Evolutionary conservation across 1,140 invertebrate genomes (phyloP).

Genomic region (Planococcus citri): DNA sequence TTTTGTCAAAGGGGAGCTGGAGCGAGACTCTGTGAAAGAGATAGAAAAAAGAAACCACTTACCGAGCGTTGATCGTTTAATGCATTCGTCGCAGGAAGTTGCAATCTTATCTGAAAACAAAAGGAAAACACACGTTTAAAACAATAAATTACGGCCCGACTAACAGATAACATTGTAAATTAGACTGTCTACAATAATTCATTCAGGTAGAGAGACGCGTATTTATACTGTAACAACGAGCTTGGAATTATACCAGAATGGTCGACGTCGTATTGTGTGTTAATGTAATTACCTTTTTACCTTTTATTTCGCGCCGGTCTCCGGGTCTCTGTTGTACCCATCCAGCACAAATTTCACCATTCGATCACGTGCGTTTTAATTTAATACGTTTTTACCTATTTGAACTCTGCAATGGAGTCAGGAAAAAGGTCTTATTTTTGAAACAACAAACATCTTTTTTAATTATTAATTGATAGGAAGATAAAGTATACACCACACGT

Average conservation of each 20-base stretch:
- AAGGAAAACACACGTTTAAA: constrained; percentile 15
- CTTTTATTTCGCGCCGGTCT: neutral
- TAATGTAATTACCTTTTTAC: constrained; percentile 16
- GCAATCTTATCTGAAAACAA: neutral
- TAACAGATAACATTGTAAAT: constrained; percentile 20
- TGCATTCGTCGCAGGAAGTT: constrained; percentile 19
- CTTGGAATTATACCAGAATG: constrained; percentile 19
- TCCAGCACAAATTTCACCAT: neutral
- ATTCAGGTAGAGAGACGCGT: constrained; percentile 5
- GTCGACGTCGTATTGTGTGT: constrained; percentile 14
- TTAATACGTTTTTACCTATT: too few species aligned
- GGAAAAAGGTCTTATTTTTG: neutral
- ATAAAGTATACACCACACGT: too few species aligned
- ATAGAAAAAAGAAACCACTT: neutral
- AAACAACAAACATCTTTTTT: neutral
- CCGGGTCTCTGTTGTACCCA: too few species aligned
- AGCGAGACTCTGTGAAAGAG: neutral
- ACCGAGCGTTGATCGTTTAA: neutral
- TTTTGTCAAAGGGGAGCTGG: too few species aligned
- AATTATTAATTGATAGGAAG: neutral
- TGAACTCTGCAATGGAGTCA: neutral
- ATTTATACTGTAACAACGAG: too few species aligned
- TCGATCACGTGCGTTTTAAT: too few species aligned
- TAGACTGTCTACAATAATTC: constrained; percentile 18
- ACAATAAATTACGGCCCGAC: constrained; percentile 12